Evolutionary conservation across 2,888 invertebrate species (phyloP), one percentile per base, ranked within the genome.

Genomic region (Amorpha juglandis): DNA sequence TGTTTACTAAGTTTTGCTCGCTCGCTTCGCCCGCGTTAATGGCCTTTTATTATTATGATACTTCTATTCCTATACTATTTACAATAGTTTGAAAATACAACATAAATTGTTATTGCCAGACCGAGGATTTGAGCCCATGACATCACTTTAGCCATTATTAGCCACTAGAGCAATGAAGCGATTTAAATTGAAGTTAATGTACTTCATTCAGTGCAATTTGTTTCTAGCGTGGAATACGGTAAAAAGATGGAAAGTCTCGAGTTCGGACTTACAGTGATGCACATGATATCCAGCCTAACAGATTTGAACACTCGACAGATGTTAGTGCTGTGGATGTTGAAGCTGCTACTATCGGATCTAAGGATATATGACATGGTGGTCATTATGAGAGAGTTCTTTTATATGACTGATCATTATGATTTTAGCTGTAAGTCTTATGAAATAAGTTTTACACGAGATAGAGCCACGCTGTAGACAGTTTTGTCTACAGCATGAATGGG

Each of bases 341-440:
- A 80, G 73, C 71, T 89, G 21, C 70, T 89, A 63, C 81, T 89
- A 2, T 77, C 79, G 0, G 88, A 88, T 64, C 70, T 84, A 21
- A 80, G 86, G 63, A 76, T 89, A 33, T 72, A 75, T 14, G 87
- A 88, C 51, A 87, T 87, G 87, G 87, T 88, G 27, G 70, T 79
- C 3, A 81, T 88, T 6, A 89, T 89, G 87, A 78, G 80, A 48
- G 87, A 89, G 71, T 86, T 82, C 73, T 82, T 89, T 58, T 87
- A 82, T 66, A 76, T 82, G 75, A 81, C 82, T 1, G 84, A 86
- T 58, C 79, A 84, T 70, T 87, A 84, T 65, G 87, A 88, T 65
- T 76, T 85, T 62, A 85, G 83, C 68, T 83, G 87, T 88, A 69
- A 78, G 63, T 45, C 8, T 9, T 8, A 48, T 16, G 7, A 38